Evolutionary conservation across 2,888 invertebrate genomes (phyloP), one percentile per base, ranked within the genome.

Genomic region (Sphinx pinastri): DNA sequence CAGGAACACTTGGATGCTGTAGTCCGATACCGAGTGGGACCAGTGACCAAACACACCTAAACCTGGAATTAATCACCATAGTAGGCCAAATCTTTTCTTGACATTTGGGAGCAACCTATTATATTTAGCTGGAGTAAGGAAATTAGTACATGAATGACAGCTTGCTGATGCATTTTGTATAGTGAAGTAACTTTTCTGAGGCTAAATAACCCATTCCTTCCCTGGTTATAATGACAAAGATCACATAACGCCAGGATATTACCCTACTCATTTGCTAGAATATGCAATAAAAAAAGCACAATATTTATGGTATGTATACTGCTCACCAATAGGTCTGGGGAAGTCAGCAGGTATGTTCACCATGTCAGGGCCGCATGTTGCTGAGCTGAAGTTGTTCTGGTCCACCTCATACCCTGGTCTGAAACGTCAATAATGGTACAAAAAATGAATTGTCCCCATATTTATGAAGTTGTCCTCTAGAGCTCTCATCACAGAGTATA

Each of bases 31-130:
- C 0, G 72, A 52, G 60, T 89, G 85, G 0, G 91, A 86, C 93
- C 93, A 92, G 79, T 90, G 86, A 0, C 93, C 93, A 19, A 90
- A 93, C 0, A 94, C 90, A 0, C 91, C 93, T 0, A 93, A 90
- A 72, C 92, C 93, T 93, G 80, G 0, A 70, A 52, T 45, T 57
- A 12, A 2, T 47, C 67, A 52, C n/a, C 11, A 25, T 45, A 59
- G 13, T 31, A 59, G 14, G 19, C 51, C 57, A 57, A 11, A 8
- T 3, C 19, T 57, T 10, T 12, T 3, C 5, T 6, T 54, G 54
- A 7, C 8, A 13, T 54, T 54, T 16, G 16, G 8, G 16, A 16
- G 16, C 10, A 7, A 12, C 12, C 2, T 14, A 51, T 51, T 51
- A 2, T 14, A 12, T 14, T 14, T 51, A 7, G 14, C 12, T 51